Percentiles rank a stretch among this genome's conserved stretches.
These are phyloP conservation scores for Haemorhous mexicanus DNA, from an alignment of 2,113 vertebrate genomes.

Conservation along the genomic window DNA sequence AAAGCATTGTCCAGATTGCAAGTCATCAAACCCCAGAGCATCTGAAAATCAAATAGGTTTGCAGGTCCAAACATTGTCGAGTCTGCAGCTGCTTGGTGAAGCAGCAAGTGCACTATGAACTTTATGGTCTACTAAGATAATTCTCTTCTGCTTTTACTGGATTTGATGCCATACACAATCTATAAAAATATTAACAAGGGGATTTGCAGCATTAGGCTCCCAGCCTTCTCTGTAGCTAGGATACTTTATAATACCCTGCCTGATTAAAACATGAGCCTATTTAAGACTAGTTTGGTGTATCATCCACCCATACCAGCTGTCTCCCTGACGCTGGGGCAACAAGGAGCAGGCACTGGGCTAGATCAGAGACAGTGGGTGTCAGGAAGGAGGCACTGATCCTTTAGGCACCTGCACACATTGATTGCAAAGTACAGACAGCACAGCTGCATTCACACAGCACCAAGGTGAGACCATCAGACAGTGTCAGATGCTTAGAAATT, in stretches of 20 bases:
- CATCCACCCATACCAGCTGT: background rate
- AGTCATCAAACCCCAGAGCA: background rate
- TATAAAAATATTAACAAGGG: background rate
- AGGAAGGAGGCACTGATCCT: background rate
- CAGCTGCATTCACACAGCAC: background rate
- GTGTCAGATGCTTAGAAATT: background rate
- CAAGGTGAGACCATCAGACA: background rate
- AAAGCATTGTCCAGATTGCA: background rate
- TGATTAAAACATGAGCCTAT: background rate
- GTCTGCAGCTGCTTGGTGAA: background rate
- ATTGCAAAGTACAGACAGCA: background rate
- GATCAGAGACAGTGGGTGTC: background rate
- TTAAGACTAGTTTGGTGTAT: background rate
- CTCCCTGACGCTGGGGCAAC: background rate
- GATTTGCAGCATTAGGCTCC: background rate
- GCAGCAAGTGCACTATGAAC: background rate
- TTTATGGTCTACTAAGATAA: background rate
- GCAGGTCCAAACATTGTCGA: background rate
- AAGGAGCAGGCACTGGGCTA: background rate
- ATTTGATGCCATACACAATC: background rate
- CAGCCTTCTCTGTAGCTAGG: background rate
- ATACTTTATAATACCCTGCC: background rate
- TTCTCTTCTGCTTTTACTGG: background rate
- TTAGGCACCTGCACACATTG: background rate
- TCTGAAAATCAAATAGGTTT: background rate